Base-by-base conservation (phyloP, 2,888 invertebrate genomes). In the Ophraella communa region DNA sequence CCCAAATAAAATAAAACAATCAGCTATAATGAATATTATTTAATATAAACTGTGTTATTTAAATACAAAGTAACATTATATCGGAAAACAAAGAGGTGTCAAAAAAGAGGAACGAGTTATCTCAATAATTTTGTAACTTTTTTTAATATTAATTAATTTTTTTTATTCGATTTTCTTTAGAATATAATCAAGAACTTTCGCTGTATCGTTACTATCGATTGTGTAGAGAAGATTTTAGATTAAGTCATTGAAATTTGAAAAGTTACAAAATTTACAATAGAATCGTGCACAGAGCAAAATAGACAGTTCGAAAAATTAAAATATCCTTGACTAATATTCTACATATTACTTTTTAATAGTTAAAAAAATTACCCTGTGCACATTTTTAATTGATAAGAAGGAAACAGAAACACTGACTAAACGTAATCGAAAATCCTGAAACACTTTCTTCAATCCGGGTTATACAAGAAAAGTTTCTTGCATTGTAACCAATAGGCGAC, bases 51-150 rank as follows among this genome's bases (percentile, higher is more conserved):
- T 64, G 56, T 64, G 63, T 64, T 64, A 27, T 49, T 49, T n/a
- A n/a, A n/a, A 51, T 51, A 63, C 65, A 66, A 64, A 64, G 57
- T 47, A 66, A 66, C 66, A 55, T 54, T 55, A 59, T 66, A 44
- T 60, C 60, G 57, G 61, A 61, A 60, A 51, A 61, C 14, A 58
- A 65, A 70, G 55, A 60, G 62, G 58, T 64, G 62, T 67, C 70
- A 65, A 72, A 70, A 72, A 69, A 66, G 65, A 62, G 63, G 64
- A 72, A 71, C 59, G 42, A 51, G 45, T 30, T 23, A 54, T 47
- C 51, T 68, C 56, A 67, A 65, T 65, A 70, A 69, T 67, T 70
- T 70, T 69, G 65, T 62, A 65, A 65, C 65, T 65, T 62, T 65
- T 65, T 58, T 51, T 44, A 62, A 62, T 49, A 62, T 39, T 55